Conservation (phyloP, 2,888 invertebrate genomes). For the Dicranocentrus wangi region DNA sequence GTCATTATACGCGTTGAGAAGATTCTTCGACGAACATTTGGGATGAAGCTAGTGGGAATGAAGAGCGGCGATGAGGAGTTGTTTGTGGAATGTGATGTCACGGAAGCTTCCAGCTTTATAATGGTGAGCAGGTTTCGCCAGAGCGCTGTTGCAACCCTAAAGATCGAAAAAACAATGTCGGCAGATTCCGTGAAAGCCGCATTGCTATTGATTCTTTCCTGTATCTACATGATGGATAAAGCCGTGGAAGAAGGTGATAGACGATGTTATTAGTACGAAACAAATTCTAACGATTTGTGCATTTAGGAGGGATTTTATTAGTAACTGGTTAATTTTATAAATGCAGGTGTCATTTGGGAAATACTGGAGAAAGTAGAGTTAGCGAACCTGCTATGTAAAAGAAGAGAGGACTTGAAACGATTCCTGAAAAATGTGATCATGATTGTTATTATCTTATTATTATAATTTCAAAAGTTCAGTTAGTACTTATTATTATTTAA, state of each 20-base stretch:
- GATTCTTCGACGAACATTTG: constrained; percentile 21
- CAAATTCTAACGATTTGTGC: too few species aligned
- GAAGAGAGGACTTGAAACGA: constrained; percentile 17
- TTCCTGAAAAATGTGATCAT: constrained; percentile 47
- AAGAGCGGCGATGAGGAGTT: constrained; percentile 5
- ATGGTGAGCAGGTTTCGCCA: constrained; percentile 25
- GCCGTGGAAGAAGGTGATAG: constrained; percentile 29
- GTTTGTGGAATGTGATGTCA: neutral
- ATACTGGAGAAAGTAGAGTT: constrained; percentile 14
- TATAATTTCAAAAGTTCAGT: neutral
- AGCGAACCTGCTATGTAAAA: neutral
- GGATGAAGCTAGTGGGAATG: constrained; percentile 33
- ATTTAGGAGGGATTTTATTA: neutral
- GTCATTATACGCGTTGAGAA: constrained; percentile 6
- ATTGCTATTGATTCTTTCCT: constrained; percentile 23
- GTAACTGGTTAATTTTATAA: constrained; percentile 13
- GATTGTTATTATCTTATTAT: neutral
- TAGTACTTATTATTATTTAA: neutral
- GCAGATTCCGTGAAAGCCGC: neutral
- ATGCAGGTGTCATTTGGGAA: constrained; percentile 45
- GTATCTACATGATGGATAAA: constrained; percentile 39
- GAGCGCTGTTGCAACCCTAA: neutral
- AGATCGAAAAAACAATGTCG: neutral
- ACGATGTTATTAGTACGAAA: too few species aligned
- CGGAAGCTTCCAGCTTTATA: constrained; percentile 32